Conservation (phyloP, 2,888 invertebrate genomes). For the Tinea trinotella region DNA sequence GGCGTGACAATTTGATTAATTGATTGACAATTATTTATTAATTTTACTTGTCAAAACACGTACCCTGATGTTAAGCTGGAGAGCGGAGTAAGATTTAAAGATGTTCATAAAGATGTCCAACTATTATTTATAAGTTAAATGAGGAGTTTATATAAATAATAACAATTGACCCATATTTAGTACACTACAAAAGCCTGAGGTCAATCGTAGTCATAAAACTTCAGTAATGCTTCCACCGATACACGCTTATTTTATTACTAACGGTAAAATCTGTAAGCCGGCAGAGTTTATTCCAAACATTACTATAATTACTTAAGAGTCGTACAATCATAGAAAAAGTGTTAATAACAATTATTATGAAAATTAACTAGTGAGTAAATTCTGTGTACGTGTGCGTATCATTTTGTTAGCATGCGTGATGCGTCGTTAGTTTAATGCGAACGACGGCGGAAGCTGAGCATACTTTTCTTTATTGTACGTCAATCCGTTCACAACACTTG, state of each 20-base stretch:
- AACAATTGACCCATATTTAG: not conserved
- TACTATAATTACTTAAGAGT: not conserved
- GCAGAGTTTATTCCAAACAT: not conserved
- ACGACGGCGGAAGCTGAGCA: conserved; percentile 63
- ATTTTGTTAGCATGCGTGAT: conserved; percentile 45
- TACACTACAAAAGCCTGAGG: not conserved
- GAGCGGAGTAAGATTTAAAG: too few species aligned
- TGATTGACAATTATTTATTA: too few species aligned
- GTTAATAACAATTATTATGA: conserved; percentile 11
- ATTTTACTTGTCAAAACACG: too few species aligned
- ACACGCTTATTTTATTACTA: not conserved
- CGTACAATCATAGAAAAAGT: conserved; percentile 7
- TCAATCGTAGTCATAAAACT: not conserved
- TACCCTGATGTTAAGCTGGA: too few species aligned
- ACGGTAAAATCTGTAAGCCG: not conserved
- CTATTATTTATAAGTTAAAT: too few species aligned
- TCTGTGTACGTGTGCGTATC: conserved; percentile 23
- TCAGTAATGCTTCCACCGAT: not conserved
- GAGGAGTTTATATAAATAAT: too few species aligned
- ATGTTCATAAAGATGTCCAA: too few species aligned
- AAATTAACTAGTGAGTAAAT: conserved; percentile 1
- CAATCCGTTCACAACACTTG: not conserved
- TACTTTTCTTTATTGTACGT: conserved; percentile 24
- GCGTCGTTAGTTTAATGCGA: conserved; percentile 60
- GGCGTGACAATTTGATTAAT: too few species aligned